phyloP scores from a whole-genome alignment of 2,888 invertebrate genomes.

The Drosophila birchii region DNA sequence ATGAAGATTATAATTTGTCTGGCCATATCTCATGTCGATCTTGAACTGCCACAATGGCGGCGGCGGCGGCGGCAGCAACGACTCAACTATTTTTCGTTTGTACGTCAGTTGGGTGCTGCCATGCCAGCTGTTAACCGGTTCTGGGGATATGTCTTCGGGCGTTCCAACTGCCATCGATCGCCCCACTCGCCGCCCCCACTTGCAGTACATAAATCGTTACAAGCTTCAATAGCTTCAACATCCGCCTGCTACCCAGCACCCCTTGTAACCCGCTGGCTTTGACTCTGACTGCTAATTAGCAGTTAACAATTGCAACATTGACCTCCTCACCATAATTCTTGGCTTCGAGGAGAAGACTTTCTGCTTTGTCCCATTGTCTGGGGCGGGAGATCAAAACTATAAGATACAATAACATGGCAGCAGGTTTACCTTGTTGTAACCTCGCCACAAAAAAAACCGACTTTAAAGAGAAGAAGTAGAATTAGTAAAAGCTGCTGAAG shows the following conservation, averaged over 20 bases:
- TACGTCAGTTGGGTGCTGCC: slow-evolving; percentile 12
- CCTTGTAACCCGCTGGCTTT: slow-evolving; percentile 9
- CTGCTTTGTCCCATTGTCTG: slow-evolving; percentile 76
- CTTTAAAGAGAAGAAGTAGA: background rate
- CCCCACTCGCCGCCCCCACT: slow-evolving; percentile 18
- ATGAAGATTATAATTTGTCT: slow-evolving; percentile 28
- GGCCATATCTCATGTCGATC: slow-evolving; percentile 40
- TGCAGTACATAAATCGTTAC: slow-evolving; percentile 64
- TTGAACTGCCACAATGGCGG: slow-evolving; percentile 30
- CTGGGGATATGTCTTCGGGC: slow-evolving; percentile 39
- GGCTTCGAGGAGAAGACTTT: slow-evolving; percentile 59
- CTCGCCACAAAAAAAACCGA: slow-evolving; percentile 46
- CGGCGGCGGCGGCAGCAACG: slow-evolving; percentile 6
- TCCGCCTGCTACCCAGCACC: slow-evolving; percentile 19
- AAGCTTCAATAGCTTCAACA: slow-evolving; percentile 47
- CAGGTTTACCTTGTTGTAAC: slow-evolving; percentile 79
- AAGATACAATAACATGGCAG: slow-evolving; percentile 76
- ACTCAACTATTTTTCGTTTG: slow-evolving; percentile 22
- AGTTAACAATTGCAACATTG: slow-evolving; percentile 79
- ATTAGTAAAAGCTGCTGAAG: slow-evolving; percentile 9
- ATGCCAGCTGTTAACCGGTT: slow-evolving; percentile 64
- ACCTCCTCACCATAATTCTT: slow-evolving; percentile 74
- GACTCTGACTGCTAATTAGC: slow-evolving; percentile 73
- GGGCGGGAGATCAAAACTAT: slow-evolving; percentile 72
- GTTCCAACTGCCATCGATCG: slow-evolving; percentile 16